Conservation (phyloP, 2,888 invertebrate species). For the Tenodera sinensis region DNA sequence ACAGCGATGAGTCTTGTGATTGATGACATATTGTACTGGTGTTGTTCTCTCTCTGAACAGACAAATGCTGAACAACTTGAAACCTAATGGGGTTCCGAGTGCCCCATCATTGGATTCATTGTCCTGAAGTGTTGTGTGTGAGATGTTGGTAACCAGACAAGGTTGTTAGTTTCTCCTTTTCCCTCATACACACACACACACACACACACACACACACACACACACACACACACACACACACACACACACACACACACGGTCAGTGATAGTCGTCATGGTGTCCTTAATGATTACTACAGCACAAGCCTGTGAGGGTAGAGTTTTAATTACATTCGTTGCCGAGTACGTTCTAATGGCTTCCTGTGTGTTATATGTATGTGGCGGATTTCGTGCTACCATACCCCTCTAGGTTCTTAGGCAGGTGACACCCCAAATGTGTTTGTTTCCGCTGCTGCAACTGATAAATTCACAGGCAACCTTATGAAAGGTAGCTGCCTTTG, state of each 20-base stretch:
- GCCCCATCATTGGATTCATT: too few species aligned
- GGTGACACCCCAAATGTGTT: background rate
- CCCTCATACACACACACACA: background rate
- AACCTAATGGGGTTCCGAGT: too few species aligned
- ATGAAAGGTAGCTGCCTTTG: too few species aligned
- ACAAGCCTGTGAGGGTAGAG: background rate
- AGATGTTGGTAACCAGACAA: background rate
- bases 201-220: too few species aligned
- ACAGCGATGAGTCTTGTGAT: too few species aligned
- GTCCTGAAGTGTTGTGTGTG: too few species aligned
- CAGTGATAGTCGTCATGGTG: background rate
- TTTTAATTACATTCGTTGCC: background rate
- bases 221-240: too few species aligned
- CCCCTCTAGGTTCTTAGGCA: too few species aligned
- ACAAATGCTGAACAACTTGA: too few species aligned
- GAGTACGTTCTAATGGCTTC: background rate
- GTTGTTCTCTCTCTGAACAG: too few species aligned
- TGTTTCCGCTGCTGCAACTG: background rate
- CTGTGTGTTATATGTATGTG: background rate
- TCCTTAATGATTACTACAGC: background rate
- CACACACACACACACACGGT: background rate
- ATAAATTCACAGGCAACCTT: too few species aligned
- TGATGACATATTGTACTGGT: too few species aligned
- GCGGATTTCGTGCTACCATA: background rate
- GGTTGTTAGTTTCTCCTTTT: background rate